Evolutionary conservation across 2,888 invertebrate species (phyloP).

Genomic region (Coelinius sp.): DNA sequence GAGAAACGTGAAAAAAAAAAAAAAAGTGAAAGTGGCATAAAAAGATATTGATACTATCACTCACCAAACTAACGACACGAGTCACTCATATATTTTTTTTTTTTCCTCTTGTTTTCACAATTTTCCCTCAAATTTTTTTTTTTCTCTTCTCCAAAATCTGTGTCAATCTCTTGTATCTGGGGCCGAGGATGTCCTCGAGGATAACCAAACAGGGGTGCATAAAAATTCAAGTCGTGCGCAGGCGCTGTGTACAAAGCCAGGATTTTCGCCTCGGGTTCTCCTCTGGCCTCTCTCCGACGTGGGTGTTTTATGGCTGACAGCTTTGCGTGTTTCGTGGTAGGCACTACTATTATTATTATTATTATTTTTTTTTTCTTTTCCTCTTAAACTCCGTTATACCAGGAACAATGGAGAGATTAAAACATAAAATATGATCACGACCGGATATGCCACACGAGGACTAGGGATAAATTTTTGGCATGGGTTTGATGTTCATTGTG

Average conservation of each 20-base stretch:
- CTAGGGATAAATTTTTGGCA: constrained; percentile 38
- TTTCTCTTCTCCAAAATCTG: constrained; percentile 17
- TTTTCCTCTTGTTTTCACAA: not conserved
- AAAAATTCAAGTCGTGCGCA: constrained; percentile 69
- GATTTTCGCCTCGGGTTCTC: constrained; percentile 23
- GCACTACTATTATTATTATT: constrained; percentile 59
- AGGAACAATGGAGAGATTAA: constrained; percentile 71
- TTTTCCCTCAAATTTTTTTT: not conserved
- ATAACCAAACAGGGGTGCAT: constrained; percentile 52
- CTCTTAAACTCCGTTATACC: constrained; percentile 70
- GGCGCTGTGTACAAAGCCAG: constrained; percentile 49
- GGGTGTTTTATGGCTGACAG: constrained; percentile 68
- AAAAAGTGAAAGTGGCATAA: constrained; percentile 11
- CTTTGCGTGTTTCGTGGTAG: constrained; percentile 69
- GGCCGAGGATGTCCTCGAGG: constrained; percentile 1
- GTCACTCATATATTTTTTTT: not conserved
- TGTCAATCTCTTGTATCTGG: constrained; percentile 4
- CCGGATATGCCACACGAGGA: constrained; percentile 53
- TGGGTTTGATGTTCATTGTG: constrained; percentile 40
- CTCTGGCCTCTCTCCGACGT: constrained; percentile 49
- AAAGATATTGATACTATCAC: constrained; percentile 2
- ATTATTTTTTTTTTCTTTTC: constrained; percentile 65
- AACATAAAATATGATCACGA: constrained; percentile 69
- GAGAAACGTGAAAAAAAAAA: not conserved
- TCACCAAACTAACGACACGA: not conserved